phyloP scores from a whole-genome alignment of 2,888 invertebrate genomes.

The Aphodius sticticus region DNA sequence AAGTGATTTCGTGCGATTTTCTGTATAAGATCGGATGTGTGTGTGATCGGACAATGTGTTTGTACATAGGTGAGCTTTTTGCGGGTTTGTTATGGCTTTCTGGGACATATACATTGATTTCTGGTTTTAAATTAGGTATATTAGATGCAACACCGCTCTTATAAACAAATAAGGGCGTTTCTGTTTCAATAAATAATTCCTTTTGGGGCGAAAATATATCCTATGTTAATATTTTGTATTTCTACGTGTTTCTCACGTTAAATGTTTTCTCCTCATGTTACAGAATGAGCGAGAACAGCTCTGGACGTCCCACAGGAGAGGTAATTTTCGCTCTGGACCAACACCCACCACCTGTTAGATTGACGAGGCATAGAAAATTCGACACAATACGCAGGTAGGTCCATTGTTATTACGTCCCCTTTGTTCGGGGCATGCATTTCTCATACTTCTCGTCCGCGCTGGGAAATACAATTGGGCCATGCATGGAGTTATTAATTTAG shows the following conservation, averaged over 20 bases:
- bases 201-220: too few relatives aligned
- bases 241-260: background rate
- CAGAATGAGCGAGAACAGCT: slow-evolving; percentile 31
- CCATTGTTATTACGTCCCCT: background rate
- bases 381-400: slow-evolving; percentile 33
- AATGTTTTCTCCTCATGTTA: slow-evolving; percentile 10
- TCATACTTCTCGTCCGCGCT: background rate
- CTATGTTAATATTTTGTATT: too few relatives aligned
- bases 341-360: slow-evolving; percentile 30
- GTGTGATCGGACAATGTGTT: too few relatives aligned
- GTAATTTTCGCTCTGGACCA: slow-evolving; percentile 32
- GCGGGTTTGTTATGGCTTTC: too few relatives aligned
- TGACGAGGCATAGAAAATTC: slow-evolving; percentile 37
- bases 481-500: background rate
- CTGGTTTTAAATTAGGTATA: too few relatives aligned
- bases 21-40: too few relatives aligned
- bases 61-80: too few relatives aligned
- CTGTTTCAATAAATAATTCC: too few relatives aligned
- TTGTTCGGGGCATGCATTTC: background rate
- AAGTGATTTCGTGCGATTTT: too few relatives aligned
- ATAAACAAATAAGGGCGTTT: too few relatives aligned
- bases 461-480: background rate
- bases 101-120: too few relatives aligned
- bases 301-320: slow-evolving; percentile 26
- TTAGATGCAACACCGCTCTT: too few relatives aligned